A percentile compares a stretch with the other conserved stretches of the same genome.
Conservation (phyloP, 2,797 vertebrate species). For the Myotis findleyi region DNA sequence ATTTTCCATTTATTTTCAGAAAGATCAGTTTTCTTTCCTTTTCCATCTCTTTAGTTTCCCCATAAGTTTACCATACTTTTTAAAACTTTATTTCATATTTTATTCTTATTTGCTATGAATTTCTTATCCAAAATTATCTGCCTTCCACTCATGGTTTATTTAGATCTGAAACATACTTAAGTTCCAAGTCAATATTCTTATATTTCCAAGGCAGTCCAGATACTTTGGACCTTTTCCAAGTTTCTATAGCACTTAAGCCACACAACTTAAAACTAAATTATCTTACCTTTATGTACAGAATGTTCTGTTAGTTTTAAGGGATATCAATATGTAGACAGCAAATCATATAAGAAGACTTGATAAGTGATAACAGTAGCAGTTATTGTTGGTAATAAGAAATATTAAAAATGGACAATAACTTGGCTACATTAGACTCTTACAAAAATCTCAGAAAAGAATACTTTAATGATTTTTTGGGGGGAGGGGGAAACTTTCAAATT, state of each 20-base stretch:
- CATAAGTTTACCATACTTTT: not conserved
- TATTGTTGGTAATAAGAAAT: not conserved
- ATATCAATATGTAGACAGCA: not conserved
- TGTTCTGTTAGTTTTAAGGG: not conserved
- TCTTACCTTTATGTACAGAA: not conserved
- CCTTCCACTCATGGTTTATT: not conserved
- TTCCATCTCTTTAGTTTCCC: not conserved
- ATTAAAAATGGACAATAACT: not conserved
- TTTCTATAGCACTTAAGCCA: not conserved
- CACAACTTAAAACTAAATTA: not conserved
- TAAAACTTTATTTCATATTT: slow-evolving; percentile 13
- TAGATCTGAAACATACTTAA: not conserved
- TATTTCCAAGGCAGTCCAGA: not conserved
- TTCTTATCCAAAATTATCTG: not conserved
- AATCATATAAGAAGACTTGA: not conserved
- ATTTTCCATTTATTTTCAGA: not conserved
- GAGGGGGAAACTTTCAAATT: not conserved
- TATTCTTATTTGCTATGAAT: not conserved
- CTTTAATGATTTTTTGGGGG: not conserved
- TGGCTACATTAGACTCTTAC: not conserved
- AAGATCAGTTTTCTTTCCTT: not conserved
- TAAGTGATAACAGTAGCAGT: not conserved
- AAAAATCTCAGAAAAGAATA: not conserved
- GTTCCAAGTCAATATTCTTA: not conserved
- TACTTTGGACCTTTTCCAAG: not conserved